Evolutionary conservation across 2,113 vertebrate genomes (phyloP).

Genomic region (Talpa occidentalis): DNA sequence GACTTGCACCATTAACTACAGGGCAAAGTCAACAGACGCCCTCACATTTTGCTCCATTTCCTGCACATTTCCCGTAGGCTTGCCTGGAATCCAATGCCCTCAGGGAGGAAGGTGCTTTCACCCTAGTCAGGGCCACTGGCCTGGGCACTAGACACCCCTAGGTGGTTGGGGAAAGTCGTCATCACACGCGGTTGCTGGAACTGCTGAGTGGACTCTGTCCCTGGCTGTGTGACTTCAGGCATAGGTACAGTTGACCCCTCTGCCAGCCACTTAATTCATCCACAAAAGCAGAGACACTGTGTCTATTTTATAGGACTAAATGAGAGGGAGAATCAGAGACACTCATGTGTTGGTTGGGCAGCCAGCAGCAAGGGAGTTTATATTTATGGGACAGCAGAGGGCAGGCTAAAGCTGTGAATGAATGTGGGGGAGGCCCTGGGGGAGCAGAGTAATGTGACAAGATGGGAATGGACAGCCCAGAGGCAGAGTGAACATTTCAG

Average conservation of each 20-base stretch:
- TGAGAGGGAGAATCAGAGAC: neutral
- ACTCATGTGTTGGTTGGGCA: neutral
- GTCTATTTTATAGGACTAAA: neutral
- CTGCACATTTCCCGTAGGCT: neutral
- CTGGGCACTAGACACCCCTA: neutral
- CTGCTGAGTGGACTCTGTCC: neutral
- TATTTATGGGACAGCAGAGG: neutral
- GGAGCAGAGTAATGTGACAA: neutral
- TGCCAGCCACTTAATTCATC: neutral
- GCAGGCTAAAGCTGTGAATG: neutral
- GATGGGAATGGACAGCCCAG: neutral
- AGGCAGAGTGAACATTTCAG: neutral
- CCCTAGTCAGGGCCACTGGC: neutral
- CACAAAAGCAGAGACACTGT: neutral
- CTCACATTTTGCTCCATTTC: neutral
- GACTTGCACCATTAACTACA: neutral
- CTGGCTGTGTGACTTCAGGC: neutral
- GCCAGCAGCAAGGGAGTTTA: neutral
- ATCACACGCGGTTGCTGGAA: neutral
- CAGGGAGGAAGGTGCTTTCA: neutral
- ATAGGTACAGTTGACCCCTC: neutral
- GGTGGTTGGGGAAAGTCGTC: neutral
- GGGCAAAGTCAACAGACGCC: neutral
- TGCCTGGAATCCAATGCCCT: neutral
- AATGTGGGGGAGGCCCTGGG: neutral